Base-by-base conservation (phyloP, 1,140 invertebrate species). In the Drosophila guanche region DNA sequence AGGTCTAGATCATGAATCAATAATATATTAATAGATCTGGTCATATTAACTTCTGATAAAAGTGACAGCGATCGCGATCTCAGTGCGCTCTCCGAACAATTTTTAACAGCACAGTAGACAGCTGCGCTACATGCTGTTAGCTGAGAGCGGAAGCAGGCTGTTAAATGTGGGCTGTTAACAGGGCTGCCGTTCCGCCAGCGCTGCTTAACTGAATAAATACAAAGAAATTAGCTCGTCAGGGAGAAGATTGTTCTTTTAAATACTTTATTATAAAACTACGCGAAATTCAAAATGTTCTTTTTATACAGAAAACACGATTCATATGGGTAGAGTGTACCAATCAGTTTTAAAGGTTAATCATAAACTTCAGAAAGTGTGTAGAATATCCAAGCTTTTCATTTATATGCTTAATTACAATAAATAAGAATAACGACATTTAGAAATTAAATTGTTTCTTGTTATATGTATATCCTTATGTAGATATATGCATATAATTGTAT, bases 221-320 rank as follows among this genome's bases (percentile, higher is more conserved):
- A 3, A 10, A 14, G 10, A 1, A 46, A 22, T 46, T 6, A 7
- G 33, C 16, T 33, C 27, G 7, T 8, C 5, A n/a, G 5, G 8
- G 7, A 0, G 2, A 5, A 3, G 1, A 16, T 54, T 51, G 1
- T 41, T 63, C 20, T 46, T 73, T 73, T 42, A 73, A 73, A 73
- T 85, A 86, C 46, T 85, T 85, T 86, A 85, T 89, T 89, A 57
- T 68, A 78, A 75, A 86, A 89, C 74, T 89, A 88, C 61, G 58
- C 47, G 53, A 86, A 89, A 89, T 83, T 81, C 59, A 89, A 79
- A 68, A 67, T 16, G 48, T 56, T 78, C 61, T 45, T 61, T 79
- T 89, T 84, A 43, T 83, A 81, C 78, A 86, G 83, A 77, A 89
- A 79, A 77, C 16, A 67, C 63, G 40, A 57, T 76, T 76, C 51